Evolutionary conservation across 2,113 vertebrate species (phyloP), one percentile per base, ranked within the genome.

Genomic region (Vidua macroura): DNA sequence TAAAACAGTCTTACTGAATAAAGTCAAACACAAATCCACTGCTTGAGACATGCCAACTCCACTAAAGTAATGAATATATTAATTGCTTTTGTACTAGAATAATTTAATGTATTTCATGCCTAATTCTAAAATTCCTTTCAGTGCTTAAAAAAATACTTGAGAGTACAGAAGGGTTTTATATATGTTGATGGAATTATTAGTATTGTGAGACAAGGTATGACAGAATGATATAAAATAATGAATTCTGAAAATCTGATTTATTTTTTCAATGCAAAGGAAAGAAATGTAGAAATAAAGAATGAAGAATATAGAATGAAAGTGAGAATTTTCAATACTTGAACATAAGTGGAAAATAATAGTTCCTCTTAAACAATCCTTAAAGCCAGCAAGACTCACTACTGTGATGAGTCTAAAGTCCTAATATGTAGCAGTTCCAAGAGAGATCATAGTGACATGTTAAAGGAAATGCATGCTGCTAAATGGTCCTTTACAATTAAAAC

Each of bases 1-100:
- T 94, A 58, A 96, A 93, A 84, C 92, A 97, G 92, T 95, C 97
- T 80, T 93, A 73, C 95, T 96, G 94, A 98, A 98, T 98, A 96
- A 96, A 96, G 90, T 96, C 95, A 98, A 97, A 96, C 91, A 96
- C 39, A 96, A 94, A 97, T 97, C 92, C 92, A 87, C 90, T 96
- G 91, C 87, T 83, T 93, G 91, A 95, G 93, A 97, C 78, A 59
- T 75, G 82, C 51, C 96, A 96, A 94, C 52, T 89, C 56, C 85
- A 93, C 70, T 60, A 41, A 67, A 83, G 81, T 95, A 96, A 97
- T 97, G 97, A 93, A 88, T 79, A 80, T 86, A 95, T 91, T 97
- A 97, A 98, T 97, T 98, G 88, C 95, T 96, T 86, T 62, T 48
- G 86, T 93, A 95, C 53, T 94, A 97, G 97, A 97, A 96, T 97